Evolutionary conservation across 2,113 vertebrate genomes (phyloP).

Genomic region (Strix aluco): DNA sequence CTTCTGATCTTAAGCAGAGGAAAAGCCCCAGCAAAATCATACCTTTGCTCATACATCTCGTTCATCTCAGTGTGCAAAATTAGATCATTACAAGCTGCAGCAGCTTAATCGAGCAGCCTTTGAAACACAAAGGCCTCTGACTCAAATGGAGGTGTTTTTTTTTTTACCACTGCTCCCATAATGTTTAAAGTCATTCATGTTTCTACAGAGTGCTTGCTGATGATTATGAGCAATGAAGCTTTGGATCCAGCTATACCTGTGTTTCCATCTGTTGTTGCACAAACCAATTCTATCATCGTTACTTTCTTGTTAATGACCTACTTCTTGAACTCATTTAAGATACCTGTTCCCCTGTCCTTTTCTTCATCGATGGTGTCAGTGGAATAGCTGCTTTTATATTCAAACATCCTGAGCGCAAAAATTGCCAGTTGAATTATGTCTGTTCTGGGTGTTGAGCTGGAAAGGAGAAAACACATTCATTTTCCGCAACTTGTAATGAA

Average conservation of each 20-base stretch:
- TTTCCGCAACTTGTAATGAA: background rate
- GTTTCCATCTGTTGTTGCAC: slow-evolving; percentile 44
- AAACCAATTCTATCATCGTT: slow-evolving; percentile 19
- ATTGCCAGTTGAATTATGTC: background rate
- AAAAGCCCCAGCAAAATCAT: background rate
- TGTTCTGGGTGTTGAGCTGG: background rate
- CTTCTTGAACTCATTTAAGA: slow-evolving; percentile 29
- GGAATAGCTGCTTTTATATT: slow-evolving; percentile 21
- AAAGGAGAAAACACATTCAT: background rate
- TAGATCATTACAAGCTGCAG: background rate
- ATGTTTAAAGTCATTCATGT: background rate
- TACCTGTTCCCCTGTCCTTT: background rate
- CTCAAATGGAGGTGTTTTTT: background rate
- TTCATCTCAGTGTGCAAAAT: slow-evolving; percentile 9
- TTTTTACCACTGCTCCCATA: background rate
- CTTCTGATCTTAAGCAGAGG: background rate
- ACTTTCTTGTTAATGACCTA: slow-evolving; percentile 33
- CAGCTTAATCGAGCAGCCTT: background rate
- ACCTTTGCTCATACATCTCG: background rate
- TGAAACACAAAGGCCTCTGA: slow-evolving; percentile 27
- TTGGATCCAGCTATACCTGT: slow-evolving; percentile 32
- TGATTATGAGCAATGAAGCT: slow-evolving; percentile 30
- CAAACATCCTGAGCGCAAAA: background rate
- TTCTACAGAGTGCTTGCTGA: background rate
- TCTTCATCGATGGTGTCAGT: background rate